Percentiles rank a stretch among this genome's conserved stretches.
Conservation (phyloP, 2,113 vertebrate genomes). For the Cyanistes caeruleus region DNA sequence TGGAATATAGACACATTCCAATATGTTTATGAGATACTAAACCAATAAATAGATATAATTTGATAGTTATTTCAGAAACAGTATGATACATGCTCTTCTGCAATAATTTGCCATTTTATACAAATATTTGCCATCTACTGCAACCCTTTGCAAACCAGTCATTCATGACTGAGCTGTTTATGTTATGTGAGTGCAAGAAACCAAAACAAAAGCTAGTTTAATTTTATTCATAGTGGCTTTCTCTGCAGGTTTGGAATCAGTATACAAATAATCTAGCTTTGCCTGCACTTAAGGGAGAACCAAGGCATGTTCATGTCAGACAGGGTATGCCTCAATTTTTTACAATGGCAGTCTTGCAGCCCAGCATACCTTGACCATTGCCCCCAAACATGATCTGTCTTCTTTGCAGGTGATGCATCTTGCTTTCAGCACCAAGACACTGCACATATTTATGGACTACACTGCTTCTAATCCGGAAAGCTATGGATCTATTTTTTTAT, state of each 20-base stretch:
- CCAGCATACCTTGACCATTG: not conserved
- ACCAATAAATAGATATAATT: not conserved
- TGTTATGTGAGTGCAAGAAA: not conserved
- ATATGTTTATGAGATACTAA: not conserved
- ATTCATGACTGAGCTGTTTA: not conserved
- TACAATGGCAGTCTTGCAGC: not conserved
- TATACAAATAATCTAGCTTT: not conserved
- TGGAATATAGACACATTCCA: not conserved
- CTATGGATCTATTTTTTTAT: not conserved
- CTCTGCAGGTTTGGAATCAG: not conserved
- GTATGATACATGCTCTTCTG: not conserved
- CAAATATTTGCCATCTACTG: not conserved
- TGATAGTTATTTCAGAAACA: not conserved
- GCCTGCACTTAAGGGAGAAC: not conserved
- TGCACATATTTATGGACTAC: not conserved
- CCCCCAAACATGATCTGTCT: rapidly evolving
- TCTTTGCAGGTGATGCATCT: not conserved
- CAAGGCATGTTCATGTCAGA: not conserved
- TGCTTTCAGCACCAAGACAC: not conserved
- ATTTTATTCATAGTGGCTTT: not conserved
- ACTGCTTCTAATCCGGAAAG: not conserved
- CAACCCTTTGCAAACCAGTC: not conserved
- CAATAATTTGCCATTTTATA: not conserved
- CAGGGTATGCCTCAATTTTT: not conserved
- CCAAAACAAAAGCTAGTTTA: not conserved